Base-by-base conservation (phyloP, 2,888 invertebrate genomes). In the Clivina fossor region DNA sequence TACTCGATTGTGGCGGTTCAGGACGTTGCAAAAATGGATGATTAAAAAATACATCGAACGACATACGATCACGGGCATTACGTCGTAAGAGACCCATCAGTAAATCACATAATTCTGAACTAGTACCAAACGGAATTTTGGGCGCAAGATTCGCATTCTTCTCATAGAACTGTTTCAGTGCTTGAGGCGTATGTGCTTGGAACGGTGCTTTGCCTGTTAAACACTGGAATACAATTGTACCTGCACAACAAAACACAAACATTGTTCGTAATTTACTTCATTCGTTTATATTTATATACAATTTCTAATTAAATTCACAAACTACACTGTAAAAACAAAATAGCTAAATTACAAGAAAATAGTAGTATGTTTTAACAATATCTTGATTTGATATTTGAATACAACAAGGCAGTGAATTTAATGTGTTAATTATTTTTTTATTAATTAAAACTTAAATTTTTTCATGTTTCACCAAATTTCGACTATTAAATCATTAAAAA, bases 161-260 rank as follows among this genome's bases (percentile, higher is more conserved):
- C 74, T 99, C 99, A 72, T 99, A 99, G 76, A 91, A 96, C 65
- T 88, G 87, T 75, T 97, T 98, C 58, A 99, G 82, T 65, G 95
- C 96, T 72, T 96, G 96, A 9, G 99, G 99, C 13, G 96, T 97
- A 68, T 92, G 90, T 38, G 99, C 99, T 76, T 93, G 90, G 77
- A 99, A 99, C 22, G 99, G 99, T 30, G 99, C 99, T 76, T 95
- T 95, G 60, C 98, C 97, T 19, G 96, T 97, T 62, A 99, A 81
- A 77, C 99, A 99, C 76, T 97, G 96, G 77, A 93, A 97, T 9
- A 59, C 59, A n/a, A 55, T 55, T 4, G 55, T 55, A 9, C 55
- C n/a, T n/a, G n/a, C n/a, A n/a, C n/a, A n/a, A n/a, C n/a, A n/a
- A n/a, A n/a, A n/a, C n/a, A n/a, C n/a, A n/a, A n/a, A n/a, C n/a